Evolutionary conservation across 2,797 vertebrate species (phyloP).

Genomic region (Odontamblyopus rebecca): DNA sequence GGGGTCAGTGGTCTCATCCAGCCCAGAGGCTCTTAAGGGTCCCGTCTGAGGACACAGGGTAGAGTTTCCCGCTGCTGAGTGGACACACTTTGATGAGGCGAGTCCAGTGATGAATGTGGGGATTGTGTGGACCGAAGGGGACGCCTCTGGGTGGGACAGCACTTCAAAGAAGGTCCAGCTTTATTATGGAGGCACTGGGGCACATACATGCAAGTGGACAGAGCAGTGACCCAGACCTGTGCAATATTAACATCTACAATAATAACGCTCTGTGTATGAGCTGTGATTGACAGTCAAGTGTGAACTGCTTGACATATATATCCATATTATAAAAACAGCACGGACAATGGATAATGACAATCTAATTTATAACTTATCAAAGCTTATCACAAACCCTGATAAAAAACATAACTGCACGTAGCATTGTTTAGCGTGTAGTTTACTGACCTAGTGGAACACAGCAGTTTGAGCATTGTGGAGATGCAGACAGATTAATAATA

Average conservation of each 20-base stretch:
- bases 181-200: conserved; percentile 72
- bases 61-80: conserved; percentile 69
- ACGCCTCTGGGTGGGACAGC: conserved; percentile 73
- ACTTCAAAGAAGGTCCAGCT: conserved; percentile 76
- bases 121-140: conserved; percentile 67
- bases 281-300: not conserved
- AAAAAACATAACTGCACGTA: too few species aligned
- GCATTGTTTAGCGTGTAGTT: too few species aligned
- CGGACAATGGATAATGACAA: too few species aligned
- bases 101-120: conserved; percentile 75
- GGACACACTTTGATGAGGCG: conserved; percentile 75
- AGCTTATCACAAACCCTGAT: too few species aligned
- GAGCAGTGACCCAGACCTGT: conserved; percentile 31
- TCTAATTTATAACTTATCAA: too few species aligned
- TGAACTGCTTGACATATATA: too few species aligned
- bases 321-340: too few species aligned
- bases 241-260: conserved; percentile 5
- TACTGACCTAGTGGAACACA: too few species aligned
- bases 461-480: too few species aligned
- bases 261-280: not conserved
- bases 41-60: conserved; percentile 63
- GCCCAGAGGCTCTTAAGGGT: conserved; percentile 72
- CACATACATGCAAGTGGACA: conserved; percentile 73
- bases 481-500: too few species aligned
- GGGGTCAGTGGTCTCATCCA: conserved; percentile 74